Percentiles rank a stretch among this genome's conserved stretches.
Evolutionary conservation across 2,888 invertebrate genomes (phyloP).

Genomic region (Pantelozetes paolii): DNA sequence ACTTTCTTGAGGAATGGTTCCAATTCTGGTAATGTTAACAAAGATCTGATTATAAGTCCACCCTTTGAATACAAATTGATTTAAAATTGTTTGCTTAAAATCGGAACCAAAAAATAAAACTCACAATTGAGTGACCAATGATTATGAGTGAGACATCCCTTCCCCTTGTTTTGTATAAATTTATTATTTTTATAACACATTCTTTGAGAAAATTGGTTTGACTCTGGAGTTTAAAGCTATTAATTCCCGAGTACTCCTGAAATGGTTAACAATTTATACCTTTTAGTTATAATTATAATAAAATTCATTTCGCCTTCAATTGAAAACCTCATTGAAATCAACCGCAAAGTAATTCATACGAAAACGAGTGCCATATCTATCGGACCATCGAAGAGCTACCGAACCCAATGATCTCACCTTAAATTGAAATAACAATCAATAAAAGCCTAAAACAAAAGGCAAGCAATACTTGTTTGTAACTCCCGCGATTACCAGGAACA

Average conservation of each 20-base stretch:
- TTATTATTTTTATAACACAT: slow-evolving; percentile 64
- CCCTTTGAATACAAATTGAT: slow-evolving; percentile 20
- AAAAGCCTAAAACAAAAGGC: neutral
- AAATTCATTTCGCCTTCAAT: slow-evolving; percentile 12
- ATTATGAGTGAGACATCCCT: slow-evolving; percentile 62
- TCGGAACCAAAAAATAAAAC: neutral
- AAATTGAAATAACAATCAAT: neutral
- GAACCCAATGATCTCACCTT: slow-evolving; percentile 80
- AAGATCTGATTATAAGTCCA: slow-evolving; percentile 12
- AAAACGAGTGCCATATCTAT: slow-evolving; percentile 64
- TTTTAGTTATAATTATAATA: slow-evolving; percentile 22
- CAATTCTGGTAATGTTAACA: slow-evolving; percentile 56
- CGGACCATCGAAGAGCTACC: slow-evolving; percentile 76
- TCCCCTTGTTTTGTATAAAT: slow-evolving; percentile 50
- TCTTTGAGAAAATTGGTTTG: slow-evolving; percentile 69
- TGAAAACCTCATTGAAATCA: slow-evolving; percentile 69
- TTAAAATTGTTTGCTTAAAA: too few relatives aligned
- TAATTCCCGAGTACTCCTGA: slow-evolving; percentile 74
- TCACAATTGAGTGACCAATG: slow-evolving; percentile 92
- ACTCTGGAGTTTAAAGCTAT: slow-evolving; percentile 72
- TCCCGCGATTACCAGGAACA: slow-evolving; percentile 91
- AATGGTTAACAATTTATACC: slow-evolving; percentile 36
- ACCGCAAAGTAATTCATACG: slow-evolving; percentile 91
- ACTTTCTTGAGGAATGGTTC: slow-evolving; percentile 57
- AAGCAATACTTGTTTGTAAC: slow-evolving; percentile 66